Conservation (phyloP, 1,140 invertebrate genomes). For the Gerris buenoi region DNA sequence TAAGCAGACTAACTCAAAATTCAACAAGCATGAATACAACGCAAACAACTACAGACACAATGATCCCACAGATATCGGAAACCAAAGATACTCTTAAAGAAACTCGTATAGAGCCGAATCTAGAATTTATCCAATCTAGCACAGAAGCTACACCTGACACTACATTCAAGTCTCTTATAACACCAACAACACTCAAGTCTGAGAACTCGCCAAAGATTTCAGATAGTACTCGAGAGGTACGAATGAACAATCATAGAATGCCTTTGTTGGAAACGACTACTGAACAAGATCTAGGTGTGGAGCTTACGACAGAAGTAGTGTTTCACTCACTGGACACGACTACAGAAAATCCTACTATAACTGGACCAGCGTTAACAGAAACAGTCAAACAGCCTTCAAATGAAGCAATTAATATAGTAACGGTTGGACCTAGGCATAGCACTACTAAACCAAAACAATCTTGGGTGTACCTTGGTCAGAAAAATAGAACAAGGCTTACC, state of each 20-base stretch:
- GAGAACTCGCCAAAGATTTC: not conserved
- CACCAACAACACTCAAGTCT: not conserved
- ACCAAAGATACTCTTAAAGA: too few species aligned
- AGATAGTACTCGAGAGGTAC: not conserved
- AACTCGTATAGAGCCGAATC: too few species aligned
- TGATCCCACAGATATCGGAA: not conserved
- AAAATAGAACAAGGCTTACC: not conserved
- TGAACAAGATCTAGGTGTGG: not conserved
- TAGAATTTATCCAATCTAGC: not conserved
- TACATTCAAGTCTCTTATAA: not conserved
- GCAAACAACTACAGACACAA: not conserved
- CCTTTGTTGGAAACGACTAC: not conserved
- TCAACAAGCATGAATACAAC: too few species aligned
- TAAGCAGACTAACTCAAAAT: not conserved
- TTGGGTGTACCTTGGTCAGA: slow-evolving; percentile 9
- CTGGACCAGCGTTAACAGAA: not conserved
- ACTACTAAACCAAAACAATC: not conserved
- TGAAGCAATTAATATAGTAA: not conserved
- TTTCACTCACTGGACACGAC: not conserved
- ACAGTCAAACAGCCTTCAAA: not conserved
- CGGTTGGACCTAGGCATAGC: not conserved
- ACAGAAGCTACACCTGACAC: not conserved
- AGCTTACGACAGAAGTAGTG: not conserved
- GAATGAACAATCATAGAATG: not conserved
- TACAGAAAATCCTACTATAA: not conserved